Conservation (phyloP, 2,113 vertebrate genomes). For the Telmatochromis sp. region DNA sequence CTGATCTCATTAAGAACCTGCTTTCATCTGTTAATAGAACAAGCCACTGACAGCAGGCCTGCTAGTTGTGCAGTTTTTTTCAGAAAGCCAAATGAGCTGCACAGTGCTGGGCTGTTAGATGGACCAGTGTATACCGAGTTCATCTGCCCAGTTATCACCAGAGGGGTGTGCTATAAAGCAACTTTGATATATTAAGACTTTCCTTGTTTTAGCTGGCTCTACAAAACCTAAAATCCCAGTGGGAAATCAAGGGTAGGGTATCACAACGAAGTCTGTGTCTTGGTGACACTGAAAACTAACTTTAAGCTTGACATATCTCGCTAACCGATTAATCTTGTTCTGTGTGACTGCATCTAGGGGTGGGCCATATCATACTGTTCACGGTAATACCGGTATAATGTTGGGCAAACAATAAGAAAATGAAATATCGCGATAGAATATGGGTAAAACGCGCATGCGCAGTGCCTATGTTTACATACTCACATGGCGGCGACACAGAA, state of each 20-base stretch:
- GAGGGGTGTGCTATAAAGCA: neutral
- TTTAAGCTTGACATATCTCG: neutral
- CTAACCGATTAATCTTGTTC: neutral
- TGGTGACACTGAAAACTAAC: neutral
- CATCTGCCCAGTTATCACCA: neutral
- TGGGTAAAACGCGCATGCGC: neutral
- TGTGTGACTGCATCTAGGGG: neutral
- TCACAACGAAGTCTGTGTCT: rapidly evolving
- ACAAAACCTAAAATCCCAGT: neutral
- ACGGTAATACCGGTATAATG: rapidly evolving
- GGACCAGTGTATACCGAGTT: neutral
- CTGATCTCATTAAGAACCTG: neutral
- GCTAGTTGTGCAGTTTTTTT: neutral
- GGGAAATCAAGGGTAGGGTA: neutral
- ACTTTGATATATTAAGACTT: neutral
- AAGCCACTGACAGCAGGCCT: rapidly evolving
- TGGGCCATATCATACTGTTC: neutral
- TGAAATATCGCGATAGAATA: neutral
- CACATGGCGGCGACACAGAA: rapidly evolving
- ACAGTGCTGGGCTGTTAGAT: neutral
- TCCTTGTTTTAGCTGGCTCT: neutral
- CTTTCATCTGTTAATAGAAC: neutral
- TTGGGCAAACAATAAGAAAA: neutral
- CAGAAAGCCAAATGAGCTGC: neutral
- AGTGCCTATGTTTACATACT: neutral